Percentiles rank a stretch among this genome's conserved stretches.
Conservation (phyloP, 2,888 invertebrate genomes). For the Gryllus longicercus region DNA sequence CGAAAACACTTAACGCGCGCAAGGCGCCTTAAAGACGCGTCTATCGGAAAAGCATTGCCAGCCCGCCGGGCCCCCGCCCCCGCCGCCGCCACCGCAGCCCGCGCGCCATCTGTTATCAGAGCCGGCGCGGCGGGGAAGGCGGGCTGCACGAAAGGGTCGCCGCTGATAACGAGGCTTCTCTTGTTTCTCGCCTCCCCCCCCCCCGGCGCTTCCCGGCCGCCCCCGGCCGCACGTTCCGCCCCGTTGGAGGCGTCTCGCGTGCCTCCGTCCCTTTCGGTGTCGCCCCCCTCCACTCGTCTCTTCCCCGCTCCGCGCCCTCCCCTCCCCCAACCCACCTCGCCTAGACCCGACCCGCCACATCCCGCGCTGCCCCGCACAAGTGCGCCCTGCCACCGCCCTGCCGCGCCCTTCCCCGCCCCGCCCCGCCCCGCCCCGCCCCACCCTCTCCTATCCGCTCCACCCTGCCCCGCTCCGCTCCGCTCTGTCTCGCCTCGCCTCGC, state of each 20-base stretch:
- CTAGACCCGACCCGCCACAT: no score
- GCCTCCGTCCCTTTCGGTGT: background rate
- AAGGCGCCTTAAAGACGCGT: slow-evolving; percentile 4
- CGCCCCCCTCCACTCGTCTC: background rate
- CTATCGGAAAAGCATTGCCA: slow-evolving; percentile 10
- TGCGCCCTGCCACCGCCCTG: background rate
- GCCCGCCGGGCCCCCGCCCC: background rate
- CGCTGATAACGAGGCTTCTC: slow-evolving; percentile 17
- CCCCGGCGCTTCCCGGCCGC: background rate
- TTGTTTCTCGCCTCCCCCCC: background rate
- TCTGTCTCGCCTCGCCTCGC: no score
- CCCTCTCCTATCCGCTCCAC: no score
- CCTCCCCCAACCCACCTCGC: no score
- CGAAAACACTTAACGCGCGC: slow-evolving; percentile 1
- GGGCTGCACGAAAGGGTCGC: background rate
- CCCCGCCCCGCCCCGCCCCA: background rate
- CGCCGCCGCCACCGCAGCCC: background rate
- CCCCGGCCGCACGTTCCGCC: background rate
- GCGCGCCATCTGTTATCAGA: background rate
- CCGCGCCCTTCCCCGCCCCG: background rate
- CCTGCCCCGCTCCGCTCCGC: no score
- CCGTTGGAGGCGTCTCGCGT: background rate
- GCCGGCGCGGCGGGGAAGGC: background rate
- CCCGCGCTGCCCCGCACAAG: no score
- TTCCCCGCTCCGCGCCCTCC: background rate